These are phyloP conservation scores for Calephelis nemesis DNA, from an alignment of 1,140 invertebrate genomes.

Conservation along the genomic window DNA sequence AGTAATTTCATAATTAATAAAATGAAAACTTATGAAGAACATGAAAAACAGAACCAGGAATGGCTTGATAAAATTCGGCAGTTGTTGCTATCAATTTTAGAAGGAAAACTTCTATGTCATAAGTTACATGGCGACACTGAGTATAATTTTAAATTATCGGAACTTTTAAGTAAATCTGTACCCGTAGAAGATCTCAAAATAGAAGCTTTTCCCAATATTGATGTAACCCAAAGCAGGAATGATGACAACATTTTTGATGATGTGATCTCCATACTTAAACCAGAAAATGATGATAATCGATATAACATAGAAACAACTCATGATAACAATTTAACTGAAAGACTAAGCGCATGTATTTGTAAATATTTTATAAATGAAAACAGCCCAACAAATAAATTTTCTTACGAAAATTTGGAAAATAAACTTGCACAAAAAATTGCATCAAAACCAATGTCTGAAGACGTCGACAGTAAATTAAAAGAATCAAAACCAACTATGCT, in stretches of 20 bases:
- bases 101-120: conserved; percentile 29
- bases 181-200: conserved; percentile 26
- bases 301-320: not conserved
- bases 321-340: not conserved
- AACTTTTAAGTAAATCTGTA: conserved; percentile 30
- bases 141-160: conserved; percentile 31
- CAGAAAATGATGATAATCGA: not conserved
- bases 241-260: not conserved
- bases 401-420: not conserved
- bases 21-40: conserved; percentile 24
- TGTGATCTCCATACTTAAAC: not conserved
- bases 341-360: not conserved
- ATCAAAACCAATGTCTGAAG: too few relatives aligned
- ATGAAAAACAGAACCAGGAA: conserved; percentile 21
- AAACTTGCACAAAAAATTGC: too few relatives aligned
- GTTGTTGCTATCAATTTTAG: conserved; percentile 29
- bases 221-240: not conserved
- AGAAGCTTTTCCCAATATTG: not conserved
- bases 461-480: too few relatives aligned
- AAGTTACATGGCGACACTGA: conserved; percentile 28
- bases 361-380: not conserved
- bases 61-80: conserved; percentile 35
- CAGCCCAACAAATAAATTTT: not conserved
- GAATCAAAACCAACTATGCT: too few relatives aligned
- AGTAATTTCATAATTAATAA: conserved; percentile 32